Evolutionary conservation across 2,888 invertebrate genomes (phyloP).

Genomic region (Lochmaea crataegi): DNA sequence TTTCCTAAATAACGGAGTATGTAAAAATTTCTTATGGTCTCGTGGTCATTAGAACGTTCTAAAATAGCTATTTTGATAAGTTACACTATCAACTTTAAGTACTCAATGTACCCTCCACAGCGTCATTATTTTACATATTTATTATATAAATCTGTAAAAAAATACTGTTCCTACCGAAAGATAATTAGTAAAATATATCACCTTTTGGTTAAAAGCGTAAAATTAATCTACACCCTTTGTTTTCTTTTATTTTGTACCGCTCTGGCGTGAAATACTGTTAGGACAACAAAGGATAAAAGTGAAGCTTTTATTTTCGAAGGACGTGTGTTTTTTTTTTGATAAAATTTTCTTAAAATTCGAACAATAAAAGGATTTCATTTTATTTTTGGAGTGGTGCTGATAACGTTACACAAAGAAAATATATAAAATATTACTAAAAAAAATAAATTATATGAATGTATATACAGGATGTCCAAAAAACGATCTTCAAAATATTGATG

Average conservation of each 20-base stretch:
- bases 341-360: neutral
- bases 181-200: neutral
- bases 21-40: too few species aligned
- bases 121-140: too few species aligned
- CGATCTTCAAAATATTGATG: too few species aligned
- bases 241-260: neutral
- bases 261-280: constrained; percentile 4
- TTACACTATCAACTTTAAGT: too few species aligned
- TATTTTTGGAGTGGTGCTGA: neutral
- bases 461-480: neutral
- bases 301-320: neutral
- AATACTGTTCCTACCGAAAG: too few species aligned
- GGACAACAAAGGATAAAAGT: neutral
- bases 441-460: neutral
- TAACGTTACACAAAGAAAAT: neutral
- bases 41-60: too few species aligned
- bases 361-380: neutral
- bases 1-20: too few species aligned
- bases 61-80: too few species aligned
- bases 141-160: too few species aligned
- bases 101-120: too few species aligned
- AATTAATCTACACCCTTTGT: neutral
- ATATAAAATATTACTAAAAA: neutral
- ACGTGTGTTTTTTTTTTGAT: neutral
- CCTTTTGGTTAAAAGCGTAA: neutral